A percentile compares a stretch with the other conserved stretches of the same genome.
Evolutionary conservation across 2,888 invertebrate genomes (phyloP).

Genomic region (Hoplodrina ambigua): DNA sequence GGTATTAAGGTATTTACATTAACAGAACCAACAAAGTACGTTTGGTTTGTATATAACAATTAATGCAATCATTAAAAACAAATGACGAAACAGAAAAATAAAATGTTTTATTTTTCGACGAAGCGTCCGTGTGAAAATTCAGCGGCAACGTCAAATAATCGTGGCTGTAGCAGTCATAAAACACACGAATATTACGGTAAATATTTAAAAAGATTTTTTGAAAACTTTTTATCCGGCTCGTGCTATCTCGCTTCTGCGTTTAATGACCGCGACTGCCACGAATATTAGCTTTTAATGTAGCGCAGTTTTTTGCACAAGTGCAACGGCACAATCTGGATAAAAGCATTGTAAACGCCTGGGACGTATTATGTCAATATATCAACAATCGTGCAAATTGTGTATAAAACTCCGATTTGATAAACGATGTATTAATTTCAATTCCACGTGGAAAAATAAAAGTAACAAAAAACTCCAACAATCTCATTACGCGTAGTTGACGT

Average conservation of each 20-base stretch:
- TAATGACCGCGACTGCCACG: not conserved
- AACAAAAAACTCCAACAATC: not conserved
- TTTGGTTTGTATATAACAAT: conserved; percentile 34
- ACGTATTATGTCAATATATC: not conserved
- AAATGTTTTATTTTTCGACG: not conserved
- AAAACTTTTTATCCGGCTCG: not conserved
- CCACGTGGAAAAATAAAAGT: conserved; percentile 7
- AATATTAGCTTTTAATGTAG: not conserved
- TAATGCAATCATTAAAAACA: conserved; percentile 26
- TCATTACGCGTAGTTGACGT: conserved; percentile 42
- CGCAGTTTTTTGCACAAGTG: not conserved
- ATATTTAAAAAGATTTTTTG: not conserved
- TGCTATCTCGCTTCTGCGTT: not conserved
- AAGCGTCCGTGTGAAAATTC: not conserved
- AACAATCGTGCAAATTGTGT: not conserved
- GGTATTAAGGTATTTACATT: conserved; percentile 48
- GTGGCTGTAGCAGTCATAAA: not conserved
- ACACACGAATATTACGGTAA: not conserved
- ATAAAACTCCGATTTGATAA: conserved; percentile 2
- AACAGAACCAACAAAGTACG: conserved; percentile 37
- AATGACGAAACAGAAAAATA: conserved; percentile 8
- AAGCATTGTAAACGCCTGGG: no score
- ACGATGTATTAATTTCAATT: not conserved
- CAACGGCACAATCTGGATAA: not conserved
- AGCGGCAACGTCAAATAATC: not conserved